These are phyloP conservation scores for Antechinus flavipes DNA, from an alignment of 2,113 vertebrate species.

Conservation along the genomic window DNA sequence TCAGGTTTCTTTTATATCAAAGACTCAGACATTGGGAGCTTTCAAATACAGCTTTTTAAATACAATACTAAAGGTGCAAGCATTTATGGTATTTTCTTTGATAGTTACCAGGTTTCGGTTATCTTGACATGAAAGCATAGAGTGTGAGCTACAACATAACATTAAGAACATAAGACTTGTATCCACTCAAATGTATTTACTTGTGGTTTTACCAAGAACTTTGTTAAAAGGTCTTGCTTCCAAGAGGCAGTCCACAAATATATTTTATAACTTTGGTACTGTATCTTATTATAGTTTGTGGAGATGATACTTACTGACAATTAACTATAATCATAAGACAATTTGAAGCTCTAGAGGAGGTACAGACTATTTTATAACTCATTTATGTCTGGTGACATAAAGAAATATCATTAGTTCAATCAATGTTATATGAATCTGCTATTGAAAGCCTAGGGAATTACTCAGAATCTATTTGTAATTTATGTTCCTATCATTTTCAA, in stretches of 20 bases:
- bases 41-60: background rate
- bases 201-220: background rate
- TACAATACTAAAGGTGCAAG: background rate
- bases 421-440: background rate
- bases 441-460: background rate
- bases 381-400: background rate
- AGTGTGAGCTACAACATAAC: background rate
- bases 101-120: background rate
- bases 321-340: background rate
- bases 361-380: background rate
- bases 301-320: background rate
- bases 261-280: background rate
- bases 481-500: background rate
- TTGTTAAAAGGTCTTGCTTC: background rate
- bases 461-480: background rate
- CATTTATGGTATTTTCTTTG: background rate
- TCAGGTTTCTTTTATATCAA: background rate
- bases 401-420: background rate
- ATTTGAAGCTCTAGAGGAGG: background rate
- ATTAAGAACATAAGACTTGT: background rate
- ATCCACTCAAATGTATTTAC: background rate
- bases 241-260: background rate
- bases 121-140: background rate
- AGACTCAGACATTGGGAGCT: background rate
- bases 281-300: background rate